Evolutionary conservation across 2,888 invertebrate genomes (phyloP).

Genomic region (Bombyx huttoni): DNA sequence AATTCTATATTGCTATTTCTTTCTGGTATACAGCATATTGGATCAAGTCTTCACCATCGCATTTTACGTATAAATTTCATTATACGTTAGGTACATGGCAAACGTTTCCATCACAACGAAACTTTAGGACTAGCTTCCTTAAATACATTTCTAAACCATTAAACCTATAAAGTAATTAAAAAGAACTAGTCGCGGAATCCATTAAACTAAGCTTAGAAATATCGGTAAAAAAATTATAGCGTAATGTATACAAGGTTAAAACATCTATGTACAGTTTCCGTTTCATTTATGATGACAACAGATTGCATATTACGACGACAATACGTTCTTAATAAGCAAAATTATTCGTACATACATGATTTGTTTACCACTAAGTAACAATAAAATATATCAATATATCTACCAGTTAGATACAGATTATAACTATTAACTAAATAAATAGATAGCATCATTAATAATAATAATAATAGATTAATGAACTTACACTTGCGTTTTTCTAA

Average conservation of each 20-base stretch:
- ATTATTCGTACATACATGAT: too few relatives aligned
- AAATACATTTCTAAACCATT: conserved; percentile 56
- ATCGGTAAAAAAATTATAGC: conserved; percentile 33
- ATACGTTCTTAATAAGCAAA: too few relatives aligned
- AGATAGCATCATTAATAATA: conserved; percentile 24
- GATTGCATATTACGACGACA: too few relatives aligned
- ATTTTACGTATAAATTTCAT: neutral
- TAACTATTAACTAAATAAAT: conserved; percentile 9
- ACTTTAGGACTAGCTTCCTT: conserved; percentile 71
- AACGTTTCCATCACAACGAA: conserved; percentile 59
- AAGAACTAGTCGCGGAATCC: conserved; percentile 62
- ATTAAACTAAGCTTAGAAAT: conserved; percentile 33
- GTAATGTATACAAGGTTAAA: conserved; percentile 40
- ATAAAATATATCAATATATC: conserved; percentile 3
- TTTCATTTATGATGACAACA: neutral
- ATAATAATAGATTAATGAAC: conserved; percentile 19
- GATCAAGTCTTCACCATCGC: neutral
- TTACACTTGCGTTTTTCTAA: conserved; percentile 25
- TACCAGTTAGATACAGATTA: conserved; percentile 5
- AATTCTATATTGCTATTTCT: too few relatives aligned
- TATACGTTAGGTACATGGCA: conserved; percentile 17
- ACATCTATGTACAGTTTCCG: conserved; percentile 36
- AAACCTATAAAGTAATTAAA: conserved; percentile 54
- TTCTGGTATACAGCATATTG: too few relatives aligned
- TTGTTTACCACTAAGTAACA: conserved; percentile 2